phyloP scores from a whole-genome alignment of 30 jellyfish, hydroid and myxozoan species.

The Hydractinia symbiolongicarpus region DNA sequence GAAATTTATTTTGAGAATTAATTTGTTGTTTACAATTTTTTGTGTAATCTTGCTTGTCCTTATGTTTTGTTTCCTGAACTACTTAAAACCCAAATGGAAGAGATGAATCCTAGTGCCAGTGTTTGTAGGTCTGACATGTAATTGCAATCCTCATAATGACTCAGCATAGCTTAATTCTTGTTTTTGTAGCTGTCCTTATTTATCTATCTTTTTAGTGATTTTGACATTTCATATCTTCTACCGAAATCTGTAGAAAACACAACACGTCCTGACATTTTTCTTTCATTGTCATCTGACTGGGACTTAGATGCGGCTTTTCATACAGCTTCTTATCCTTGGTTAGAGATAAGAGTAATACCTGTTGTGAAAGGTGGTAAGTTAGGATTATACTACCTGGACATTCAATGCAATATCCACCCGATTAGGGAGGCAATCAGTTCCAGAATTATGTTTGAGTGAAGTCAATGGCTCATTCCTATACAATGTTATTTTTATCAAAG shows the following conservation, averaged over 20 bases:
- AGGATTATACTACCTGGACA: neutral
- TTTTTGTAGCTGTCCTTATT: neutral
- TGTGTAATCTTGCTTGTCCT: no score
- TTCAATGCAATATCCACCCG: no score
- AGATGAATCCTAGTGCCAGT: no score
- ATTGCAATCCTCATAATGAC: no score
- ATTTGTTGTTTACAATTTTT: no score
- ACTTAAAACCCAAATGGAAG: no score
- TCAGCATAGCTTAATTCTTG: neutral
- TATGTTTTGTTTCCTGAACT: no score
- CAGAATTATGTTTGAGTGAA: no score
- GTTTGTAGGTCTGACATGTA: no score
- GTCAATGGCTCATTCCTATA: no score
- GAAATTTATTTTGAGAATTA: neutral
- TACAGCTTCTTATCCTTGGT: conserved; percentile 70
- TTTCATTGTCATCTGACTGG: conserved; percentile 89
- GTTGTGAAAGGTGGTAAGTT: conserved; percentile 38
- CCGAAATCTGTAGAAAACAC: conserved; percentile 60
- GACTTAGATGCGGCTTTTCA: conserved; percentile 97
- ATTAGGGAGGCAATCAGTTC: no score
- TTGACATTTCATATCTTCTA: conserved; percentile 68
- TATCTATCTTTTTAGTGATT: conserved; percentile 9
- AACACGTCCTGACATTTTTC: conserved; percentile 70
- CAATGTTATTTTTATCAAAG: no score
- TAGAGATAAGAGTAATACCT: conserved; percentile 51